phyloP scores from a whole-genome alignment of 2,113 vertebrate genomes.

The Pollimyrus isidori region DNA sequence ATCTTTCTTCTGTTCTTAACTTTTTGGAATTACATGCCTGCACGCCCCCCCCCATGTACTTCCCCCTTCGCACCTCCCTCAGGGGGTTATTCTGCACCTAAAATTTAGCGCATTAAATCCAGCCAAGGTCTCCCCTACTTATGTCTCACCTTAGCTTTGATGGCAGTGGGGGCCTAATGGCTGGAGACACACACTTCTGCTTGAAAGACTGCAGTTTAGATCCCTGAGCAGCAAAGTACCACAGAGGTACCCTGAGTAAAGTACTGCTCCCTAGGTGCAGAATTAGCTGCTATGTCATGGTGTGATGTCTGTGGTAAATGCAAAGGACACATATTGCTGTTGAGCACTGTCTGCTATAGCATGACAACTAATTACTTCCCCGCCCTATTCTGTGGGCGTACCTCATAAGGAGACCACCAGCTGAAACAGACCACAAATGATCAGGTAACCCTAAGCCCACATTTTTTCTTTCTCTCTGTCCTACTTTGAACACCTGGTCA shows the following conservation, averaged over 20 bases:
- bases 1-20: neutral
- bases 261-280: too few relatives aligned
- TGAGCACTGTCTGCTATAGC: too few relatives aligned
- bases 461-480: neutral
- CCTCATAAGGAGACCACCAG: neutral
- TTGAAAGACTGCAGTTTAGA: too few relatives aligned
- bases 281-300: too few relatives aligned
- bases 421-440: neutral
- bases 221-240: too few relatives aligned
- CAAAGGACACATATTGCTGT: too few relatives aligned
- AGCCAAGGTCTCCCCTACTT: neutral
- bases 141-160: neutral
- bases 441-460: neutral
- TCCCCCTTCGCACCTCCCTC: neutral
- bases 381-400: neutral
- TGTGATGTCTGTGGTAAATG: too few relatives aligned
- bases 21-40: neutral
- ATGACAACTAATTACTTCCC: too few relatives aligned
- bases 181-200: too few relatives aligned
- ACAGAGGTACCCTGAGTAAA: too few relatives aligned
- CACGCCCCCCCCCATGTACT: neutral
- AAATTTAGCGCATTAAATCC: neutral
- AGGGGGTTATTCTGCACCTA: neutral
- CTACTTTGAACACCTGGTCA: neutral
- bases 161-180: too few relatives aligned